phyloP scores from a whole-genome alignment of 2,797 vertebrate genomes.

The Molossus molossus region DNA sequence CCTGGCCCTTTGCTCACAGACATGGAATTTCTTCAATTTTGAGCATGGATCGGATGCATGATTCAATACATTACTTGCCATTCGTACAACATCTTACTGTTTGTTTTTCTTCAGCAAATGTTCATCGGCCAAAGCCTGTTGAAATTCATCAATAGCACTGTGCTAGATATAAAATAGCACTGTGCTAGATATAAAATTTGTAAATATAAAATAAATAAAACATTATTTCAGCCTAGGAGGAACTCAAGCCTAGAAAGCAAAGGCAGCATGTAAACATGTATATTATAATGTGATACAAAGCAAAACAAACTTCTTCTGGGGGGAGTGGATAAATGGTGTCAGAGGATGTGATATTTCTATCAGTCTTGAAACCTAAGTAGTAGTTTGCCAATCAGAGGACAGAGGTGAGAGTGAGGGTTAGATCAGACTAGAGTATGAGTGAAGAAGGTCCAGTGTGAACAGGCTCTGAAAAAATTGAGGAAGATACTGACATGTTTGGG shows the following conservation, averaged over 20 bases:
- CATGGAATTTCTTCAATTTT: constrained; percentile 52
- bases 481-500: not conserved
- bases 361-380: constrained; percentile 31
- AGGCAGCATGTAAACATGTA: constrained; percentile 8
- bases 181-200: not conserved
- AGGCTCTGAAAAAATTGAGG: not conserved
- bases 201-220: constrained; percentile 57
- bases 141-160: constrained; percentile 52
- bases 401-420: not conserved
- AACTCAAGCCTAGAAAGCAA: constrained; percentile 47
- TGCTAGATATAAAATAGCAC: not conserved
- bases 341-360: constrained; percentile 34
- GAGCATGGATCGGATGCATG: not conserved
- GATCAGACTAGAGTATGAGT: not conserved
- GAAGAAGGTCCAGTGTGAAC: not conserved
- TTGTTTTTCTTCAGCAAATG: constrained; percentile 70
- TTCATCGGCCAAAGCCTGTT: constrained; percentile 54
- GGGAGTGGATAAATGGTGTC: not conserved
- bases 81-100: constrained; percentile 63
- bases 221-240: constrained; percentile 23
- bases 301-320: not conserved
- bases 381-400: not conserved
- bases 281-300: not conserved
- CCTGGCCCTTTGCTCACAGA: not conserved
- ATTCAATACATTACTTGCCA: constrained; percentile 45